Evolutionary conservation across 1,140 invertebrate genomes (phyloP), one percentile per base, ranked within the genome.

Genomic region (Venturia canescens): DNA sequence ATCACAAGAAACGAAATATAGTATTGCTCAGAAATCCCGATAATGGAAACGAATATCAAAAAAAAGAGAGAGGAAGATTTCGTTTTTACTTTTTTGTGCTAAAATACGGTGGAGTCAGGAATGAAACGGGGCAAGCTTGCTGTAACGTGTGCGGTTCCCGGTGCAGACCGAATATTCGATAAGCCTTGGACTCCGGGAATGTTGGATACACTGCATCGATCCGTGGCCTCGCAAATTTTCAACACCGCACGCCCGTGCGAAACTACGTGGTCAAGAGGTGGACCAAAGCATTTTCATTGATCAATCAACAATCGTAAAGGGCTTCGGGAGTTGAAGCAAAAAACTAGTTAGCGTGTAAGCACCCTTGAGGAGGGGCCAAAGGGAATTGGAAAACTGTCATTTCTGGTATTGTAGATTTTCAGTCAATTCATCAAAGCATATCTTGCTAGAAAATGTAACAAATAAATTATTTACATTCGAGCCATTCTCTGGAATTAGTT

Each of bases 271-370:
- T 50, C 11, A 13, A 50, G 48, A 11, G 48, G 48, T 50, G 48
- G 48, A 50, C 48, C 18, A 67, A 67, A 29, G 66, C 27, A 67
- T 15, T 27, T 67, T 67, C 66, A 18, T 67, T 67, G 66, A 67
- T 67, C 66, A 29, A 67, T 29, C 27, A 29, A 26, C 66, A 16
- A 29, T 67, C 66, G 23, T 67, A 9, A 29, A 16, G 66, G 66
- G 66, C 60, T 21, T 27, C 18, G 60, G 60, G 48, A 50, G 18
- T 16, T 16, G 15, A 50, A 50, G 15, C 11, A 50, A 50, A 50
- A 50, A 50, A 50, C 15, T 3, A 63, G 27, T 29, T 7, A 67
- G 66, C 26, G 66, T 29, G 66, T 29, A 50, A 11, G 48, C 3
- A 13, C 2, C 9, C 66, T 16, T 67, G 9, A 18, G 66, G 9